Base-by-base conservation (phyloP, 1,140 invertebrate species). In the Aphelenchoides avenae region DNA sequence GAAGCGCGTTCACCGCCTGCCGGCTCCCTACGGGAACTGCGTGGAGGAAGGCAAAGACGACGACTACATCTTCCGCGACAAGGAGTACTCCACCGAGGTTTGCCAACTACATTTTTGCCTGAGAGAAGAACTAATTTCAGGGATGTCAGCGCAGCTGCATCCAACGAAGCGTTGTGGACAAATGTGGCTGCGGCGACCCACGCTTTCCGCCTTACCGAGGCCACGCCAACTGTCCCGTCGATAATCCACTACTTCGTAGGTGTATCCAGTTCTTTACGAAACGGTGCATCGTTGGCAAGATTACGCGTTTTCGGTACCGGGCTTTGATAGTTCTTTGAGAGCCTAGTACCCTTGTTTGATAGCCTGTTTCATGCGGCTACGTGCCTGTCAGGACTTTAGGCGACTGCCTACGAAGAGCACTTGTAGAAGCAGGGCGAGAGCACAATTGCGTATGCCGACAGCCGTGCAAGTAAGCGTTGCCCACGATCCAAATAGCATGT, bases 61-160 rank as follows among this genome's bases (percentile, higher is more conserved):
- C 7, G 70, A 73, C 29, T 73, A 68, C 39, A 73, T 73, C 27
- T 73, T 64, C 40, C 48, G 37, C 20, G 46, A 75, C 43, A 77
- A 77, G 40, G 62, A 62, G 34, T 75, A 75, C 41, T 73, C 71
- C 1, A 77, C 72, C 15, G 72, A 75, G 50, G 72, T 72, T n/a
- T 41, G 22, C 22, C 22, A 24, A 56, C 7, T 41, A 1, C 18
- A 5, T 57, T 4, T 15, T 20, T 24, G 13, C 13, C 5, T 24
- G 9, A 13, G 42, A 54, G 34, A 7, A 9, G 22, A 40, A 11
- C 11, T n/a, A 22, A 58, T 59, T 40, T 48, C 34, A 74, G 63
- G 71, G 57, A 1, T 74, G 71, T 43, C 70, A 76, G 39, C 47
- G 73, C 26, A 71, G 66, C 61, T 75, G 72, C 44, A 72, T 75